Evolutionary conservation across 2,113 vertebrate genomes (phyloP).

Genomic region (Burhinus oedicnemus): DNA sequence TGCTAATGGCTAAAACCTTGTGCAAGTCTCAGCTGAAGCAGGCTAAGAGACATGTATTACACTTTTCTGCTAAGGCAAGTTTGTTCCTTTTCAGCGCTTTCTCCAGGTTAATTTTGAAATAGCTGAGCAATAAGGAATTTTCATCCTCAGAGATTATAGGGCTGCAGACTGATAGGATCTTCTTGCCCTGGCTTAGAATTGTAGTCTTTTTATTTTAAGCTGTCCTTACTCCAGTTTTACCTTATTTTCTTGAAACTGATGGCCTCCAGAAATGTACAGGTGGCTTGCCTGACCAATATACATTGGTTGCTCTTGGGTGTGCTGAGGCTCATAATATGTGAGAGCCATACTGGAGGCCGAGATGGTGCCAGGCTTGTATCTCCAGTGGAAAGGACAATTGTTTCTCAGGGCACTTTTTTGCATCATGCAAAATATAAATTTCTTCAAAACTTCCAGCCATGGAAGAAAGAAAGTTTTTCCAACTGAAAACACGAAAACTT

Average conservation of each 20-base stretch:
- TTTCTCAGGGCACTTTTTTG: conserved; percentile 38
- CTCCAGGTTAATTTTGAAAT: not conserved
- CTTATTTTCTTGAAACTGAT: not conserved
- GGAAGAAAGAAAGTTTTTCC: conserved; percentile 56
- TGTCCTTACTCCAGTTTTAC: not conserved
- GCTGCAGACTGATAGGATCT: not conserved
- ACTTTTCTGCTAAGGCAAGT: not conserved
- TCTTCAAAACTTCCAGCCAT: conserved; percentile 62
- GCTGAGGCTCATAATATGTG: not conserved
- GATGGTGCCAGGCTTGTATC: not conserved
- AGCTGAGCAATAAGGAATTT: not conserved
- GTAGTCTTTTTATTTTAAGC: not conserved
- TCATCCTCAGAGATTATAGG: not conserved
- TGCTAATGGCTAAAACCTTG: not conserved
- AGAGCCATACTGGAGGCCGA: not conserved
- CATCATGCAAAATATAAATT: conserved; percentile 57
- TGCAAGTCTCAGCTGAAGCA: not conserved
- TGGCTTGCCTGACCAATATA: not conserved
- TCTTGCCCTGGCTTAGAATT: not conserved
- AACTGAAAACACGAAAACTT: conserved; percentile 65
- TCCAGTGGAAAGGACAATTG: conserved; percentile 3
- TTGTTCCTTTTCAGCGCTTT: not conserved
- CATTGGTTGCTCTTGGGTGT: not conserved
- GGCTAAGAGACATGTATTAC: not conserved
- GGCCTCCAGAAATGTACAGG: not conserved